These are phyloP conservation scores for Myotis brandtii DNA, from an alignment of 2,113 vertebrate genomes.

Conservation along the genomic window DNA sequence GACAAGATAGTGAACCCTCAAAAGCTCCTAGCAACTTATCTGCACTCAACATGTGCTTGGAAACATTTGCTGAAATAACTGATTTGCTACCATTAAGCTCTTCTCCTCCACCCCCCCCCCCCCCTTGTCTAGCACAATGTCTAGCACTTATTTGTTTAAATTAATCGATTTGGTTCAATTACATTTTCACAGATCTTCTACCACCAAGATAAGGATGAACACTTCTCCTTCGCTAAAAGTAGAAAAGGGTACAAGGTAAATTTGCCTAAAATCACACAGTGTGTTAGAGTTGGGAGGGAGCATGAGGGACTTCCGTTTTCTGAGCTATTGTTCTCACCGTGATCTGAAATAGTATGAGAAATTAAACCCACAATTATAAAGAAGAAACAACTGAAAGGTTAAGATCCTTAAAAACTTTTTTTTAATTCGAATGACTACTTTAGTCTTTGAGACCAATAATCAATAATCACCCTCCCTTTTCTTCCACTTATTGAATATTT, in stretches of 20 bases:
- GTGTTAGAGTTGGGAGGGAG: conserved; percentile 27
- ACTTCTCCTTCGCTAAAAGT: conserved; percentile 70
- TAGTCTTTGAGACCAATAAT: background rate
- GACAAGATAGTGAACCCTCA: background rate
- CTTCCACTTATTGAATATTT: background rate
- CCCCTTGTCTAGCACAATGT: background rate
- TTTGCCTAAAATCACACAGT: conserved; percentile 79
- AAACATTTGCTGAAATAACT: conserved; percentile 40
- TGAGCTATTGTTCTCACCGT: conserved; percentile 35
- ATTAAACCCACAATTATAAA: background rate
- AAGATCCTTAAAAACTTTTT: background rate
- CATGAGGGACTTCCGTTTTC: conserved; percentile 69
- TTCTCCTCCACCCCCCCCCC: background rate
- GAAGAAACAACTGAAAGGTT: background rate
- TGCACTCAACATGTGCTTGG: background rate
- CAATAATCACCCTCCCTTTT: background rate
- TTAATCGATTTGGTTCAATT: conserved; percentile 48
- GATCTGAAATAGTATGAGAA: background rate
- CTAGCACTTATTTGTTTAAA: conserved; percentile 45
- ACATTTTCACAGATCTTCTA: conserved; percentile 47
- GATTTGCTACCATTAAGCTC: background rate
- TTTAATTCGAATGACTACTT: background rate
- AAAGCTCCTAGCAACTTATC: background rate
- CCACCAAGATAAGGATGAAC: conserved; percentile 59
- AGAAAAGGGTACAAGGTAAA: conserved; percentile 61